These are phyloP conservation scores for Chelidonichthys spinosus DNA, from an alignment of 2,797 vertebrate species.

Conservation along the genomic window DNA sequence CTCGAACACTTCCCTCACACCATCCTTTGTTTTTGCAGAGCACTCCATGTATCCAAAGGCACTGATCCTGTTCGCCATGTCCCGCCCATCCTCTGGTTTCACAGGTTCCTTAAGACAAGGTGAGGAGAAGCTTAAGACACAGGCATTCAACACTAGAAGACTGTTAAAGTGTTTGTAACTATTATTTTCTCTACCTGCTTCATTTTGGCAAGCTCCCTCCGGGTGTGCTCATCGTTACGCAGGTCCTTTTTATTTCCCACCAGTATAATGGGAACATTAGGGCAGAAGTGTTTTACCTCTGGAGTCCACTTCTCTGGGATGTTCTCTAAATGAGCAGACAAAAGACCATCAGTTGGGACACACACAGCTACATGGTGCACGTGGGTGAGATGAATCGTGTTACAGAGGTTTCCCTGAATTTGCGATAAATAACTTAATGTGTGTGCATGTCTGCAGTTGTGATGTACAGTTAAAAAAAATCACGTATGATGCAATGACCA, in stretches of 20 bases:
- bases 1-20: slow-evolving; percentile 98
- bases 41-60: slow-evolving; percentile 99
- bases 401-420: not conserved
- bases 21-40: slow-evolving; percentile 98
- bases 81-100: slow-evolving; percentile 95
- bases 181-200: slow-evolving; percentile 88
- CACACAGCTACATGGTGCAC: not conserved
- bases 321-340: slow-evolving; percentile 87
- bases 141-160: not conserved
- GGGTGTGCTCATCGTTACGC: slow-evolving; percentile 97
- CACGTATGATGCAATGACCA: not conserved
- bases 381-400: not conserved
- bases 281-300: slow-evolving; percentile 99
- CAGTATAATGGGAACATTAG: slow-evolving; percentile 98
- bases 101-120: slow-evolving; percentile 89
- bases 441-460: not conserved
- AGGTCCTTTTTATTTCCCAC: slow-evolving; percentile 99
- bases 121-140: slow-evolving; percentile 8
- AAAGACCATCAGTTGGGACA: slow-evolving; percentile 24
- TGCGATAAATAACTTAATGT: not conserved
- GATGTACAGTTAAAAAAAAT: not conserved
- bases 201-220: slow-evolving; percentile 97
- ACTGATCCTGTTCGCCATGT: slow-evolving; percentile 97
- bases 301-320: slow-evolving; percentile 99
- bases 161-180: not conserved